Conservation (phyloP, 2,797 vertebrate genomes). For the Bradypodion pumilum region DNA sequence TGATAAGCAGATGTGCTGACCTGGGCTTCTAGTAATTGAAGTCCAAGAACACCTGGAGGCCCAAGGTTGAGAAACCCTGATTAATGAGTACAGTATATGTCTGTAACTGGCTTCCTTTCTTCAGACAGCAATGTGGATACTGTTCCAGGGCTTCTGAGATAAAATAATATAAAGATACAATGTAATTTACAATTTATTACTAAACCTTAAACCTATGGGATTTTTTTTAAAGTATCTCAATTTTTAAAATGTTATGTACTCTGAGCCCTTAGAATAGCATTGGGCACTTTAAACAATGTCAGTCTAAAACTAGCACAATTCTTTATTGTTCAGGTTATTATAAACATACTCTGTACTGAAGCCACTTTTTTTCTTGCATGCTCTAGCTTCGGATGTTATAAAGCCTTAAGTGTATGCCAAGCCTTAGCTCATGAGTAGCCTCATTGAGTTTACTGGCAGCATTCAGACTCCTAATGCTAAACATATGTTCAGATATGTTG, state of each 20-base stretch:
- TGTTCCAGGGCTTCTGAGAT: neutral
- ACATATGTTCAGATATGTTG: slow-evolving; percentile 15
- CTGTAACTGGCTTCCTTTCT: neutral
- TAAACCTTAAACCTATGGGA: neutral
- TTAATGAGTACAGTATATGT: neutral
- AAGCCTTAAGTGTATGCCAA: slow-evolving; percentile 5
- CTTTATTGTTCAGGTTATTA: neutral
- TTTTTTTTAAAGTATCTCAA: neutral
- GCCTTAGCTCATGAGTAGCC: slow-evolving; percentile 16
- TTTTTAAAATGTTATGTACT: neutral
- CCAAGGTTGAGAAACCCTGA: too few species aligned
- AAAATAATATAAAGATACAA: neutral
- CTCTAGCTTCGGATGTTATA: neutral
- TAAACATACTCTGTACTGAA: neutral
- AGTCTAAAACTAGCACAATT: neutral
- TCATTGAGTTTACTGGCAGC: slow-evolving; percentile 4
- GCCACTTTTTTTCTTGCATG: neutral
- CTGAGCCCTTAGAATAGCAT: neutral
- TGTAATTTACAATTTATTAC: neutral
- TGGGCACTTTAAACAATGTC: neutral
- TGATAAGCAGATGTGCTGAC: too few species aligned
- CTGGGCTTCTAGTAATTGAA: too few species aligned
- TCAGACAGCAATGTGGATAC: neutral
- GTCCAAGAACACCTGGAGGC: too few species aligned
- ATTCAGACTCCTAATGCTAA: slow-evolving; percentile 26